A percentile compares a stretch with the other conserved stretches of the same genome.
Conservation (phyloP, 2,888 invertebrate genomes). For the Capitulum mitella region DNA sequence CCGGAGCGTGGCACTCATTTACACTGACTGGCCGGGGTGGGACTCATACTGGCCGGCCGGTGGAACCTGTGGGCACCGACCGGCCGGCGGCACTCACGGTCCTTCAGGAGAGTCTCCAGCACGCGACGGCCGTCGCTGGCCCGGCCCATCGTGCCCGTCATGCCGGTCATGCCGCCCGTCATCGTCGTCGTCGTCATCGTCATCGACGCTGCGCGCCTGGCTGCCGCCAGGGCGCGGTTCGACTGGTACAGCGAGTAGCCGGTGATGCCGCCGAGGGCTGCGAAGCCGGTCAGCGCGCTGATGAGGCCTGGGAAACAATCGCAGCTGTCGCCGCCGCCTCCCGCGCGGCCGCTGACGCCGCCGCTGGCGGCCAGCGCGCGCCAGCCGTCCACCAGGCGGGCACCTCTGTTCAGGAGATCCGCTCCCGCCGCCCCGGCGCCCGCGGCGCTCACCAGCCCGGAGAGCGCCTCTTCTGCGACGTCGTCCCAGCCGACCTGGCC, state of each 20-base stretch:
- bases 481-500: background rate
- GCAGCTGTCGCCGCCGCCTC: background rate
- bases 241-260: constrained; percentile 7
- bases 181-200: background rate
- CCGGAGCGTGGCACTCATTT: no score
- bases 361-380: background rate
- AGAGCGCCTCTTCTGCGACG: background rate
- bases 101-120: background rate
- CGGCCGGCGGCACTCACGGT: background rate
- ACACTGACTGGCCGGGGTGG: no score
- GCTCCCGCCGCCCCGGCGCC: background rate
- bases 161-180: no score
- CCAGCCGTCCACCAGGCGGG: background rate
- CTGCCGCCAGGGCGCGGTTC: background rate
- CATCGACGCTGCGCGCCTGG: background rate
- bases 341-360: background rate
- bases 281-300: background rate
- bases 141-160: background rate
- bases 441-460: background rate
- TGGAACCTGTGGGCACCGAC: no score
- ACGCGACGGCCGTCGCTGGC: background rate
- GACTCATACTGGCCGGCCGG: no score
- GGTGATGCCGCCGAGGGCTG: background rate
- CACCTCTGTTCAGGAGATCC: background rate
- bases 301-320: background rate